Conservation (phyloP, 2,888 invertebrate species). For the Sarcophaga caerulescens region DNA sequence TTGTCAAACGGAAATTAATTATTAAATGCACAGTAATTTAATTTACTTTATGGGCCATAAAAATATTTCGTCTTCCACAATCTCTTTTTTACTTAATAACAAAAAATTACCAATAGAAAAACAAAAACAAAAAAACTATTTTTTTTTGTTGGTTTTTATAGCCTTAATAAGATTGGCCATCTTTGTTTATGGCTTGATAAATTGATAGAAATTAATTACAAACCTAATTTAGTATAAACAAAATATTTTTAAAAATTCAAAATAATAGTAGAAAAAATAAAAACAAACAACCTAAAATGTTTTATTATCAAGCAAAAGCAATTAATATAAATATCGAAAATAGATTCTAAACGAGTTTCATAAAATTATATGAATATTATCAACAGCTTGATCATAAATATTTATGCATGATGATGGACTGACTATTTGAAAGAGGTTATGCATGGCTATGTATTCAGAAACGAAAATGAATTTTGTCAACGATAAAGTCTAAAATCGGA, state of each 20-base stretch:
- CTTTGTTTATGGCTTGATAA: constrained; percentile 7
- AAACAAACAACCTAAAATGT: background rate
- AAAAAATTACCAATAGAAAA: too few species aligned
- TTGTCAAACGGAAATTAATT: too few species aligned
- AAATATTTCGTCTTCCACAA: too few species aligned
- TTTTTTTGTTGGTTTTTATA: background rate
- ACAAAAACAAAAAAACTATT: too few species aligned
- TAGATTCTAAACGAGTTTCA: constrained; percentile 24
- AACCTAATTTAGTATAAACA: constrained; percentile 15
- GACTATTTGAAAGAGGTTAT: background rate
- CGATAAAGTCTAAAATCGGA: background rate
- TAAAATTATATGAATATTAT: constrained; percentile 28
- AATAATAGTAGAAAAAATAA: too few species aligned
- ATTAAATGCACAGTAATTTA: too few species aligned
- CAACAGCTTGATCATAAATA: constrained; percentile 29
- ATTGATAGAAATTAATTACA: constrained; percentile 34
- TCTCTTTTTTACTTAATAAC: too few species aligned
- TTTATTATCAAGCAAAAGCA: constrained; percentile 5
- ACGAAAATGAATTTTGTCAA: constrained; percentile 14
- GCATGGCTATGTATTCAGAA: background rate
- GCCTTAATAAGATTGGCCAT: background rate
- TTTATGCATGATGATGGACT: background rate
- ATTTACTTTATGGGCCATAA: too few species aligned
- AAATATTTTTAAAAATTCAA: constrained; percentile 2
- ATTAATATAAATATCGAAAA: constrained; percentile 7